Evolutionary conservation across 2,113 vertebrate genomes (phyloP).

Genomic region (Siphamia tubifer): DNA sequence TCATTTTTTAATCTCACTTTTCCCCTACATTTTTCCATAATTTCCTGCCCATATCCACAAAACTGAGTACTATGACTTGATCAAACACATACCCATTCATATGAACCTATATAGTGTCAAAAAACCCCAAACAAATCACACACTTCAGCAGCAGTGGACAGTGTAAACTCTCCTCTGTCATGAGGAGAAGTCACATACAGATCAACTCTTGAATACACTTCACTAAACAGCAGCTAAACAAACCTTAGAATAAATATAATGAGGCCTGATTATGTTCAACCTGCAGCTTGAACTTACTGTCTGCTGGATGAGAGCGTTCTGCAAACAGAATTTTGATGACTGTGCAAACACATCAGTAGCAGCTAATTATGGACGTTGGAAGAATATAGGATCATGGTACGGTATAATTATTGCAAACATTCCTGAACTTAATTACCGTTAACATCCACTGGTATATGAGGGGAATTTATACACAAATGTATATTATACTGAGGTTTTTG

Average conservation of each 20-base stretch:
- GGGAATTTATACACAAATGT: background rate
- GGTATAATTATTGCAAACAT: constrained; percentile 36
- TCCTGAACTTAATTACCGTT: constrained; percentile 5
- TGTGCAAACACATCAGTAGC: background rate
- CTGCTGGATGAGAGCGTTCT: background rate
- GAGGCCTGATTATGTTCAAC: background rate
- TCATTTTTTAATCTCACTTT: no score
- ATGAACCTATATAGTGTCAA: no score
- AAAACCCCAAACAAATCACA: no score
- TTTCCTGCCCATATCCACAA: no score
- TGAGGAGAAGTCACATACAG: no score
- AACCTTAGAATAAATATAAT: background rate
- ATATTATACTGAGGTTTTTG: background rate
- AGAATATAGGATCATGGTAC: background rate
- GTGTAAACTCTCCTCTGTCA: no score
- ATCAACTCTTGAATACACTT: no score
- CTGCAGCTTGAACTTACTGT: background rate
- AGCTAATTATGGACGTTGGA: constrained; percentile 9
- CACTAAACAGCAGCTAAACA: no score
- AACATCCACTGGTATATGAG: background rate
- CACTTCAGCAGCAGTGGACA: no score
- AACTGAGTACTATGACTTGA: no score
- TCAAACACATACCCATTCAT: no score
- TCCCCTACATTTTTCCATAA: no score
- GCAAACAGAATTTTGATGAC: background rate